phyloP scores from a whole-genome alignment of 2,888 invertebrate species.

The Cerceris ruficornis region DNA sequence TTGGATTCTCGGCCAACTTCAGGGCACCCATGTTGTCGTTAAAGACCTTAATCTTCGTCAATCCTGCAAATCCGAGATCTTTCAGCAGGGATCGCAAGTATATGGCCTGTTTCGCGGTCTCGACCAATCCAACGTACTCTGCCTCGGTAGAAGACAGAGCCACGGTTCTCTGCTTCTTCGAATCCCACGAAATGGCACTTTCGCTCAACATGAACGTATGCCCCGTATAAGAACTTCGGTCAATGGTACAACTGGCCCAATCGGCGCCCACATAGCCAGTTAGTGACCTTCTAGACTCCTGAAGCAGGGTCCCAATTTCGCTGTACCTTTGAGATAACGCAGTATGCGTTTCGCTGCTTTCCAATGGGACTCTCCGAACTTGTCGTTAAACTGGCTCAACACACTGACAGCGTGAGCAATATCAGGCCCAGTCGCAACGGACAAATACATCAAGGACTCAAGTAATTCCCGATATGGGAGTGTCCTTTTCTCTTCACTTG shows the following conservation, averaged over 20 bases:
- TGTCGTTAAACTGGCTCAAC: conserved; percentile 1
- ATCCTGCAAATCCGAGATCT: not conserved
- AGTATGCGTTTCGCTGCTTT: not conserved
- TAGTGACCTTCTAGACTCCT: no score
- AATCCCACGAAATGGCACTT: not conserved
- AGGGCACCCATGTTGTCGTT: not conserved
- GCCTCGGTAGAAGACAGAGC: not conserved
- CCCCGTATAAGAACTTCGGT: not conserved
- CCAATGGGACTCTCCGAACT: not conserved
- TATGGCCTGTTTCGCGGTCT: not conserved
- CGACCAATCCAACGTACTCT: not conserved
- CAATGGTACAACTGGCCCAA: not conserved
- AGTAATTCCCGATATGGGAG: conserved; percentile 4
- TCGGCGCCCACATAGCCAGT: not conserved
- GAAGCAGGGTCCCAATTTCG: not conserved
- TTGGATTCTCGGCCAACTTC: not conserved
- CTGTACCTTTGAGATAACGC: not conserved
- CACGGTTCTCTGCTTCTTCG: not conserved
- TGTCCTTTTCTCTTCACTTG: not conserved
- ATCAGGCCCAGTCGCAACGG: conserved; percentile 9
- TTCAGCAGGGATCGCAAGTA: not conserved
- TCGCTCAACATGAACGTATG: not conserved
- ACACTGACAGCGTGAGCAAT: conserved; percentile 8
- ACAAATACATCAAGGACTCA: conserved; percentile 10
- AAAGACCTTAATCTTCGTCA: not conserved